Percentiles rank a stretch among this genome's conserved stretches.
These are phyloP conservation scores for Diadophis punctatus DNA, from an alignment of 2,113 vertebrate species.

Conservation along the genomic window DNA sequence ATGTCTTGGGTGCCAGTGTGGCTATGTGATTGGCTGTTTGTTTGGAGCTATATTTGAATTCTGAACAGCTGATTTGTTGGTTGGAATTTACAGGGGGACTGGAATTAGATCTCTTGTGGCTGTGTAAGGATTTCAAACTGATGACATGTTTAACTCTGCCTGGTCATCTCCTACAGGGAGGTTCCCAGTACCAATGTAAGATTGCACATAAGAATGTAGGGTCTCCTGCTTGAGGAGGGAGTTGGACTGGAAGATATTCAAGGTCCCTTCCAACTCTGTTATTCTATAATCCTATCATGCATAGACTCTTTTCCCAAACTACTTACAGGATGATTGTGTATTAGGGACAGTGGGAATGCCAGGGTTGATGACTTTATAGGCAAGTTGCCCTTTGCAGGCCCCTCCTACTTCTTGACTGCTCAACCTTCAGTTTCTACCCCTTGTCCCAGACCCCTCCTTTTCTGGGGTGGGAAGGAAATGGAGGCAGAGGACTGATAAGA, in stretches of 20 bases:
- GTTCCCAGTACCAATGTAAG: background rate
- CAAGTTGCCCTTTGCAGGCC: background rate
- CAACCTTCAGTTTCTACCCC: background rate
- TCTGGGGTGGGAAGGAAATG: background rate
- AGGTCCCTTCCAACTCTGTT: background rate
- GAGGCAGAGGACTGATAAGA: background rate
- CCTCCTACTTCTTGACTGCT: background rate
- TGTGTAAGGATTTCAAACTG: background rate
- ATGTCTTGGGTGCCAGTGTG: too few relatives aligned
- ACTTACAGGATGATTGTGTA: background rate
- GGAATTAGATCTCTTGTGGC: background rate
- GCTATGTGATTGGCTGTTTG: too few relatives aligned
- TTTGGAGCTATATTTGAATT: too few relatives aligned
- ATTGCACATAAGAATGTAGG: background rate
- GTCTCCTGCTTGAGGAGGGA: background rate
- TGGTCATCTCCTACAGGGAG: background rate
- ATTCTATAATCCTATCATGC: background rate
- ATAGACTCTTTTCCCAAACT: too few relatives aligned
- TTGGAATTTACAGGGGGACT: background rate
- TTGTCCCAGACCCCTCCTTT: background rate
- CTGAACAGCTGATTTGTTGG: too few relatives aligned
- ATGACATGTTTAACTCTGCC: background rate
- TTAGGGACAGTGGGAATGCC: background rate
- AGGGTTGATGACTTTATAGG: background rate
- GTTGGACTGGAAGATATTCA: background rate